phyloP scores from a whole-genome alignment of 2,888 invertebrate genomes.

The Hypselothyrea guttata region DNA sequence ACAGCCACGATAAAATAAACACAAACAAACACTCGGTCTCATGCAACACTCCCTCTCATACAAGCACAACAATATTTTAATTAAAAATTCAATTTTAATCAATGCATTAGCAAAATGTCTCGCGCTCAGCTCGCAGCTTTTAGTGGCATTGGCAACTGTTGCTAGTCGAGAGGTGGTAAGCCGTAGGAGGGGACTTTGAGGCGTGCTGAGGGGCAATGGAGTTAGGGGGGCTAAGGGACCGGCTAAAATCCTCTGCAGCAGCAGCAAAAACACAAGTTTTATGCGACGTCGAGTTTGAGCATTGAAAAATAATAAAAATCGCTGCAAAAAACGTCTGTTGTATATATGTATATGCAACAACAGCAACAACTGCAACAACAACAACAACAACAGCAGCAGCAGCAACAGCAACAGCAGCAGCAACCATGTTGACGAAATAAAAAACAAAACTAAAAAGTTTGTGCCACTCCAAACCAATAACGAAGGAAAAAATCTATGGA shows the following conservation, averaged over 20 bases:
- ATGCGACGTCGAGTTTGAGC: slow-evolving; percentile 74
- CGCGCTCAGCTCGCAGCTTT: slow-evolving; percentile 65
- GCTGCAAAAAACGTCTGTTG: slow-evolving; percentile 51
- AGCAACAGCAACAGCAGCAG: slow-evolving; percentile 7
- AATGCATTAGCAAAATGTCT: slow-evolving; percentile 81
- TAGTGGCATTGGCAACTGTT: no score
- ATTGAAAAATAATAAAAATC: slow-evolving; percentile 74
- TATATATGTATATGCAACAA: slow-evolving; percentile 41
- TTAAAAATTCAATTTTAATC: slow-evolving; percentile 82
- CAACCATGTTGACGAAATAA: slow-evolving; percentile 31
- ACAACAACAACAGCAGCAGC: no score
- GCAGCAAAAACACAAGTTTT: slow-evolving; percentile 72
- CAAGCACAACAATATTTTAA: slow-evolving; percentile 76
- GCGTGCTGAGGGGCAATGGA: no score
- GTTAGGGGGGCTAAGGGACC: not conserved
- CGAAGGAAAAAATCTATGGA: slow-evolving; percentile 80
- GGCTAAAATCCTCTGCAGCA: slow-evolving; percentile 42
- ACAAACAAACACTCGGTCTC: slow-evolving; percentile 9
- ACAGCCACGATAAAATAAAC: slow-evolving; percentile 12
- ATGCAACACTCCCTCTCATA: slow-evolving; percentile 17
- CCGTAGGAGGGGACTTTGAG: slow-evolving; percentile 9
- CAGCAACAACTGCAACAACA: slow-evolving; percentile 15
- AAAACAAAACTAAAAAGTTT: slow-evolving; percentile 46
- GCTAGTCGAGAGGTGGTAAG: slow-evolving; percentile 51
- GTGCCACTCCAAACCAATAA: slow-evolving; percentile 74